phyloP scores from a whole-genome alignment of 2,113 vertebrate species.

The Psilopsiagon aurifrons region DNA sequence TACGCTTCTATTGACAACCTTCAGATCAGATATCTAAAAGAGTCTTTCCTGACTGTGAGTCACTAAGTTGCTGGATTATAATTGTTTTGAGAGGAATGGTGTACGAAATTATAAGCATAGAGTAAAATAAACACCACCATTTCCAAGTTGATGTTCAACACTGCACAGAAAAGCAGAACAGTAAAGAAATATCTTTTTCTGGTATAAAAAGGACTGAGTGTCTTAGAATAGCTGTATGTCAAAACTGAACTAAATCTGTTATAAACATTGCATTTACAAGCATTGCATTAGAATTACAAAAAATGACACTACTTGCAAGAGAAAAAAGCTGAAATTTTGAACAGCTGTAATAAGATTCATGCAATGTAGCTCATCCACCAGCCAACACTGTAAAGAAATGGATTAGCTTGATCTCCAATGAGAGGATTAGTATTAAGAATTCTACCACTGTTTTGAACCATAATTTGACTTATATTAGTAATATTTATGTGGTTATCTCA shows the following conservation, averaged over 20 bases:
- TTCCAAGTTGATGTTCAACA: background rate
- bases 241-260: conserved; percentile 41
- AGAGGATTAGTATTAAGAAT: conserved; percentile 50
- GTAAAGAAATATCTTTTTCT: background rate
- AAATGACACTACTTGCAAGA: background rate
- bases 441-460: background rate
- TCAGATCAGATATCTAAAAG: background rate
- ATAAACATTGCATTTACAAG: background rate
- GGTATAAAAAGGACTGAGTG: background rate
- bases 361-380: conserved; percentile 4
- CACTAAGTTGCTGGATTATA: background rate
- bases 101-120: background rate
- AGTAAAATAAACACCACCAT: background rate
- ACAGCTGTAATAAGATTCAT: background rate
- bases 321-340: background rate
- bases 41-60: background rate
- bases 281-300: conserved; percentile 5
- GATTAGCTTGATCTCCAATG: conserved; percentile 6
- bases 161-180: background rate
- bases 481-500: background rate
- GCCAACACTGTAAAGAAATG: conserved; percentile 11
- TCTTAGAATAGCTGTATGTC: background rate
- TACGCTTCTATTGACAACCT: conserved; percentile 15
- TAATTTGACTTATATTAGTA: conserved; percentile 15
- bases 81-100: background rate